Evolutionary conservation across 2,797 vertebrate species (phyloP).

Genomic region (Crenuchus spilurus): DNA sequence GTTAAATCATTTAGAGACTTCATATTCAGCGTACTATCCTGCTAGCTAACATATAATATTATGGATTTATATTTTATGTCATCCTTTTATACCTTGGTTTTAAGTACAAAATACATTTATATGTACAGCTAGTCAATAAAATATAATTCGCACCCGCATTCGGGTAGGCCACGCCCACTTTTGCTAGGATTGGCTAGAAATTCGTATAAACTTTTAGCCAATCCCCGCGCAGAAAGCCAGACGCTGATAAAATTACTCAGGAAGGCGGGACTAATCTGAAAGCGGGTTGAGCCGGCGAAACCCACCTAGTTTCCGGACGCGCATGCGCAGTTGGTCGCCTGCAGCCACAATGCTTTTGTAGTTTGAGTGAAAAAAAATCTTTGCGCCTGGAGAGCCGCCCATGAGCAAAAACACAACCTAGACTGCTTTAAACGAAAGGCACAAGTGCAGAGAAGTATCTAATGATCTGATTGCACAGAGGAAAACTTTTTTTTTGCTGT

Average conservation of each 20-base stretch:
- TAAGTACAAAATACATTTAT: too few relatives aligned
- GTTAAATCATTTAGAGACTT: too few relatives aligned
- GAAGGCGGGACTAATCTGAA: not conserved
- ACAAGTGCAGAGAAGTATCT: not conserved
- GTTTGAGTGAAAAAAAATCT: too few relatives aligned
- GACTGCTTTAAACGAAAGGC: not conserved
- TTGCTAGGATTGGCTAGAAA: not conserved
- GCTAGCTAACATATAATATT: too few relatives aligned
- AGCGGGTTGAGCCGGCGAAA: not conserved
- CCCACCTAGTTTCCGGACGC: not conserved
- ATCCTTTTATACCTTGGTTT: too few relatives aligned
- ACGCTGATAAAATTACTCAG: too few relatives aligned
- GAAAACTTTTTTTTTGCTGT: not conserved
- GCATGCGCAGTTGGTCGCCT: constrained; percentile 30
- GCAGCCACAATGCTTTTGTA: not conserved
- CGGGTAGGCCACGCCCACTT: not conserved
- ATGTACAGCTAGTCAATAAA: too few relatives aligned
- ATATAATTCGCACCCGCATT: not conserved
- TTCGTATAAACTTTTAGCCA: not conserved
- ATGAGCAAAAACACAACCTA: not conserved
- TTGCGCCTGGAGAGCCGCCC: not conserved
- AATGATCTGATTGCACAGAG: not conserved
- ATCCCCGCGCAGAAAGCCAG: not conserved
- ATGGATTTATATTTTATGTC: too few relatives aligned
- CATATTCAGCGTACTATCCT: too few relatives aligned